Base-by-base conservation (phyloP, 2,797 vertebrate genomes). In the Scarus forsteni region DNA sequence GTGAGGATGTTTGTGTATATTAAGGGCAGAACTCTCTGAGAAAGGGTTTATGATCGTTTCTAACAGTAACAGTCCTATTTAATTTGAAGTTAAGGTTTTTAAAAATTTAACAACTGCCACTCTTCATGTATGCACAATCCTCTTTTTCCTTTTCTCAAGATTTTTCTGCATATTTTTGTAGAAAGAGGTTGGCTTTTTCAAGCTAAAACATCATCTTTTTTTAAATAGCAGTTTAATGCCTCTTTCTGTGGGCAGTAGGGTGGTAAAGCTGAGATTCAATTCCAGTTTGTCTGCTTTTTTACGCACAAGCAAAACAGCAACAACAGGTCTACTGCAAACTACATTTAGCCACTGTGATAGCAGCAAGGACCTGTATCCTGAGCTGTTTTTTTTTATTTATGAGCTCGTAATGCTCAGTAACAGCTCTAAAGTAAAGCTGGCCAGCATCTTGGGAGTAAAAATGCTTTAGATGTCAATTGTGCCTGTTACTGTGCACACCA, bases 1-100 rank as follows among this genome's bases (percentile, higher is more conserved):
- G 98, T 99, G 79, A 92, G 94, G 13, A 12, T 7, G 12, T 48
- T 27, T 13, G 46, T 6, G 15, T 60, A 36, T 10, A 43, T 36
- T 44, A 0, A 43, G 4, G 59, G 6, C 35, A 60, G 62, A 18
- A 27, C 57, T 11, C 1, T 16, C 7, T 52, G 38, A 40, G n/a
- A 52, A 13, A 34, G 11, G 6, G 40, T 7, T 12, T 44, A 44
- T 12, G 43, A 14, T 44, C 13, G 15, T 36, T 45, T 45, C 44
- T 2, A 45, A 43, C 42, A 13, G 27, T 27, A 27, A n/a, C n/a
- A n/a, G n/a, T n/a, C n/a, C n/a, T n/a, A n/a, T n/a, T n/a, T n/a
- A n/a, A n/a, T n/a, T n/a, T n/a, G n/a, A n/a, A n/a, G n/a, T n/a
- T n/a, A n/a, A n/a, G n/a, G n/a, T n/a, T n/a, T n/a, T n/a, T n/a